Percentiles rank a stretch among this genome's conserved stretches.
These are phyloP conservation scores for Leptinotarsa rubiginosa DNA, from an alignment of 2,888 invertebrate species.

Conservation along the genomic window DNA sequence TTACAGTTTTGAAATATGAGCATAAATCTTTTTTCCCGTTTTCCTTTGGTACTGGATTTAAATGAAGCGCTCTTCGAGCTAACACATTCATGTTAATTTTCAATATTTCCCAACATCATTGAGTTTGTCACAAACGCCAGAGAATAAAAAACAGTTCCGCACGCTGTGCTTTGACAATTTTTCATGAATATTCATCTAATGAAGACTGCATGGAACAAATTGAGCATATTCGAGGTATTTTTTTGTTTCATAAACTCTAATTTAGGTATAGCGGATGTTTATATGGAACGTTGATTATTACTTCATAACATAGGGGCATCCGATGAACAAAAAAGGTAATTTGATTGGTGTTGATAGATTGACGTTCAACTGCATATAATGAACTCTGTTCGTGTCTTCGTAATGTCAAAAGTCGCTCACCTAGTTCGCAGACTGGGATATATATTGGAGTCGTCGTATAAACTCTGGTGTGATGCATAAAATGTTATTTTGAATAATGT, in stretches of 20 bases:
- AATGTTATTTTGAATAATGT: too few relatives aligned
- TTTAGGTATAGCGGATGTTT: neutral
- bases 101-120: neutral
- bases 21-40: neutral
- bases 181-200: slow-evolving; percentile 38
- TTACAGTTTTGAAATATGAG: too few relatives aligned
- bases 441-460: too few relatives aligned
- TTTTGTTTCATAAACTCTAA: neutral
- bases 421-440: too few relatives aligned
- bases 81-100: neutral
- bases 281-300: neutral
- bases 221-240: neutral
- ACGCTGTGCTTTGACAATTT: slow-evolving; percentile 17
- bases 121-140: neutral
- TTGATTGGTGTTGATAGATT: too few relatives aligned
- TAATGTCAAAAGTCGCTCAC: too few relatives aligned
- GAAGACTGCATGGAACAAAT: slow-evolving; percentile 11
- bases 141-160: neutral
- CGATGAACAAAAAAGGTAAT: too few relatives aligned
- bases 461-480: too few relatives aligned
- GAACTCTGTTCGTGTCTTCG: too few relatives aligned
- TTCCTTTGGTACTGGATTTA: neutral
- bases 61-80: neutral
- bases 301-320: neutral
- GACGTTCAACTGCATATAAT: too few relatives aligned